Evolutionary conservation across 2,888 invertebrate genomes (phyloP), one percentile per base, ranked within the genome.

Genomic region (Synanthedon vespiformis): DNA sequence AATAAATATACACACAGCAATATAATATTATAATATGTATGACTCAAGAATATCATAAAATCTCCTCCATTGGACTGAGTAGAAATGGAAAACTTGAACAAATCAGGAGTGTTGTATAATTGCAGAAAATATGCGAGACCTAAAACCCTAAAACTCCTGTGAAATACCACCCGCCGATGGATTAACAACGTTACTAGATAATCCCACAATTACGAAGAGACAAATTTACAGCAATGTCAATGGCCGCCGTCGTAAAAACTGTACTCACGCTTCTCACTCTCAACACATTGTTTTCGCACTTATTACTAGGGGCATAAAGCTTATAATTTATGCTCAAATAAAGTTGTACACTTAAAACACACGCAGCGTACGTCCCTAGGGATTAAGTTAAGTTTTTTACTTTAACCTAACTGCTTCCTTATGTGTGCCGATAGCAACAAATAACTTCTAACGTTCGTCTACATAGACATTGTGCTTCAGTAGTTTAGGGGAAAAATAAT

Each of bases 321-420:
- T 12, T 8, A 27, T 5, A 6, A 22, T 48, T 3, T 4, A 8
- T 13, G 49, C 44, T 44, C 11, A 14, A 13, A 52, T 40, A 16
- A 54, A 22, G 40, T 51, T 49, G 54, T 49, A 51, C 49, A 52
- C 44, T 48, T 55, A 34, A 58, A 64, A 65, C 69, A 65, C 68
- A 70, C 70, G 61, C 65, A 54, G 49, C 56, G 59, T 72, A 70
- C 57, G 56, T 77, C 77, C 65, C 57, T 59, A 59, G 58, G 61
- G 74, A 77, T 75, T 71, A 71, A 57, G 52, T 50, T 57, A 56
- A 55, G 18, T 54, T 60, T 61, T 63, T 63, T 61, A 63, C 58
- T 54, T 56, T 54, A 57, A 57, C 58, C 56, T 61, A 63, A 63
- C 61, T 55, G 61, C 56, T 58, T 63, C 62, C 64, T 64, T 54